Conservation (phyloP, 2,797 vertebrate species). For the Melanotaenia parkinsoni region DNA sequence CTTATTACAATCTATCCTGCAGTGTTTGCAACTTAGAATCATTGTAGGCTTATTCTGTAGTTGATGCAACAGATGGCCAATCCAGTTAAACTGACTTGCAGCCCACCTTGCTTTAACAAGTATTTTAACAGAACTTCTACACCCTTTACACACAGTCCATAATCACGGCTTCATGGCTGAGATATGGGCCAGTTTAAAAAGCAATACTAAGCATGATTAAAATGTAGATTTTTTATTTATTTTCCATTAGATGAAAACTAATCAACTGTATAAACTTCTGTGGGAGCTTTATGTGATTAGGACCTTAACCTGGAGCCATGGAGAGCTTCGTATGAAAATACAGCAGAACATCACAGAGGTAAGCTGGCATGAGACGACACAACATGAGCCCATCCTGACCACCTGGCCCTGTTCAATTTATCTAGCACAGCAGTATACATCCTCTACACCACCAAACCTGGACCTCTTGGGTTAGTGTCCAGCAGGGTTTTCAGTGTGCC, state of each 20-base stretch:
- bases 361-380: slow-evolving; percentile 55
- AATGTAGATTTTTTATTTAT: not conserved
- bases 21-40: not conserved
- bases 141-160: slow-evolving; percentile 50
- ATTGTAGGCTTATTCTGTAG: slow-evolving; percentile 20
- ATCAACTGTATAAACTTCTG: slow-evolving; percentile 8
- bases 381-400: slow-evolving; percentile 60
- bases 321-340: slow-evolving; percentile 37
- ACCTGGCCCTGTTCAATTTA: slow-evolving; percentile 59
- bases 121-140: slow-evolving; percentile 56
- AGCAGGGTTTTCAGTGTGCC: no score
- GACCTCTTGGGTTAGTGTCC: no score
- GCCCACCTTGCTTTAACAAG: slow-evolving; percentile 48
- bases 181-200: slow-evolving; percentile 40
- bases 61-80: slow-evolving; percentile 68
- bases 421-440: slow-evolving; percentile 24
- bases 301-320: slow-evolving; percentile 17
- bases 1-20: slow-evolving; percentile 8
- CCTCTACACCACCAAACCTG: not conserved
- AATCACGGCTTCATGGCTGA: slow-evolving; percentile 23
- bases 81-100: slow-evolving; percentile 27
- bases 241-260: not conserved
- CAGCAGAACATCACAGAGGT: slow-evolving; percentile 47
- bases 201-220: not conserved
- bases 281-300: slow-evolving; percentile 40